A percentile compares a stretch with the other conserved stretches of the same genome.
phyloP scores from a whole-genome alignment of 2,797 vertebrate genomes.

The Microctenopoma steveboyesi region DNA sequence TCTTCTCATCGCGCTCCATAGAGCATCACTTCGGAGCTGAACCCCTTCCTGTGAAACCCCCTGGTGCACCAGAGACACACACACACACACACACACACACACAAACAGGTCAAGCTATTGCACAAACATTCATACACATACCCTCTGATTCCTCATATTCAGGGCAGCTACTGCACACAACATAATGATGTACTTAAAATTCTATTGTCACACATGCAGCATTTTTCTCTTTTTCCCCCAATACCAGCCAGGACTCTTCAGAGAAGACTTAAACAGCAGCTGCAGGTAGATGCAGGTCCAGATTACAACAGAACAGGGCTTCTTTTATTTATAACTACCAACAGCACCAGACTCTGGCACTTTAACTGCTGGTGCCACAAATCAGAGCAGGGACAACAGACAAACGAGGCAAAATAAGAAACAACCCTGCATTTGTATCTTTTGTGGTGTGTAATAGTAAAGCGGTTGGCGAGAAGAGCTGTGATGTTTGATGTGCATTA shows the following conservation, averaged over 20 bases:
- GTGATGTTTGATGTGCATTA: background rate
- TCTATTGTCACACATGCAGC: conserved; percentile 15
- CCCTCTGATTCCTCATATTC: background rate
- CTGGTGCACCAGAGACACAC: conserved; percentile 14
- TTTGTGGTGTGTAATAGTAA: background rate
- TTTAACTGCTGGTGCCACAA: conserved; percentile 36
- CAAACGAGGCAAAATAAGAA: conserved; percentile 20
- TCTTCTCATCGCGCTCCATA: conserved; percentile 52
- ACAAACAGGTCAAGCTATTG: conserved; percentile 1
- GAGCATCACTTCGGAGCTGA: conserved; percentile 48
- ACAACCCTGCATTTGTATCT: conserved; percentile 42
- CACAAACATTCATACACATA: conserved; percentile 2
- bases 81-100: conserved; percentile 11
- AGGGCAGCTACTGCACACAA: background rate
- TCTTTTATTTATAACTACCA: conserved; percentile 71
- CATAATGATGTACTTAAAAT: conserved; percentile 4
- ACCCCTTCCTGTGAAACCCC: conserved; percentile 31
- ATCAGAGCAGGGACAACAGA: conserved; percentile 24
- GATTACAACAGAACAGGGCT: conserved; percentile 54
- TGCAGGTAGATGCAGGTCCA: conserved; percentile 45
- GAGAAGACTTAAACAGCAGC: conserved; percentile 54
- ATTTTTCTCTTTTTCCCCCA: conserved; percentile 19
- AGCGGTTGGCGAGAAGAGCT: background rate
- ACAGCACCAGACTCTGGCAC: conserved; percentile 41
- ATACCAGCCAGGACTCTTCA: conserved; percentile 40